Evolutionary conservation across 2,113 vertebrate genomes (phyloP).

Genomic region (Apus apus): DNA sequence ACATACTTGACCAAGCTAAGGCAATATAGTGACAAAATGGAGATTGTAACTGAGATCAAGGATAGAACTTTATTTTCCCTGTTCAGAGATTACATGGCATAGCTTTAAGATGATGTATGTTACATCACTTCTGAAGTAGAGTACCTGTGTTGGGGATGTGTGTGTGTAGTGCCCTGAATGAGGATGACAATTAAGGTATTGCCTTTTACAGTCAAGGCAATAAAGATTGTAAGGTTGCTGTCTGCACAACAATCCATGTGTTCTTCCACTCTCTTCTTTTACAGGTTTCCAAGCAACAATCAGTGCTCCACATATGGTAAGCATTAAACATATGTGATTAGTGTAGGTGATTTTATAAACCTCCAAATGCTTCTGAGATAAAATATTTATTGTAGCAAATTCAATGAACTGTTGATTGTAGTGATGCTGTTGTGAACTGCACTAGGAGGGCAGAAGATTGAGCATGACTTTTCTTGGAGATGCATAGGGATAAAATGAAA

Average conservation of each 20-base stretch:
- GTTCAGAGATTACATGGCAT: fast-evolving
- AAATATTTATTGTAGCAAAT: neutral
- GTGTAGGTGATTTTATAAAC: neutral
- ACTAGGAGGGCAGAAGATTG: neutral
- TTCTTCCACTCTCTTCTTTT: slow-evolving; percentile 56
- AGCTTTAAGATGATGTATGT: neutral
- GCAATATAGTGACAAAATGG: neutral
- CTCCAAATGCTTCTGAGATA: neutral
- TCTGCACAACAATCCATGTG: neutral
- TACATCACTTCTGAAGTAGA: neutral
- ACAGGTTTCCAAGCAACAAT: slow-evolving; percentile 98
- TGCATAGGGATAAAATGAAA: neutral
- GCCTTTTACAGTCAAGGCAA: neutral
- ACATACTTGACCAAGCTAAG: neutral
- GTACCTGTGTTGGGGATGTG: fast-evolving
- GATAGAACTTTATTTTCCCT: neutral
- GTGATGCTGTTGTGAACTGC: neutral
- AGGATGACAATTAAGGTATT: neutral
- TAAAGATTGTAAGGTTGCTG: neutral
- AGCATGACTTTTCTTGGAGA: neutral
- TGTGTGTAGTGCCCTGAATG: neutral
- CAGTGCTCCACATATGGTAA: slow-evolving; percentile 99
- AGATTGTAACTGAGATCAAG: neutral
- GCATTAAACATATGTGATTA: slow-evolving; percentile 17
- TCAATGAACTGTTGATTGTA: neutral